phyloP scores from a whole-genome alignment of 1,140 invertebrate genomes.

The Drosophila lowei region DNA sequence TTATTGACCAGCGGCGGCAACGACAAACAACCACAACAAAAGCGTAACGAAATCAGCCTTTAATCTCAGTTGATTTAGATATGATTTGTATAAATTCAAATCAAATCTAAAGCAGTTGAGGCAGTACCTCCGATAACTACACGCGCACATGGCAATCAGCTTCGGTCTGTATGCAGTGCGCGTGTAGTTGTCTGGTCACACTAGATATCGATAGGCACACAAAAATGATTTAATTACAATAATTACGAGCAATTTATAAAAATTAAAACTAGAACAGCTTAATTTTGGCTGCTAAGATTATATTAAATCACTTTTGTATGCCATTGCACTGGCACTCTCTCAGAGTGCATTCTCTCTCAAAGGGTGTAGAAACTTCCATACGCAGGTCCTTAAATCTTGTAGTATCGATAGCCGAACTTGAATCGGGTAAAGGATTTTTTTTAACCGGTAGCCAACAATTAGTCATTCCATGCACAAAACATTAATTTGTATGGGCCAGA shows the following conservation, averaged over 20 bases:
- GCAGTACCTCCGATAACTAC: background rate
- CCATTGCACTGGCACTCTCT: background rate
- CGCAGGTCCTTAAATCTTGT: too few species aligned
- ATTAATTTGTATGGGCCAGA: too few species aligned
- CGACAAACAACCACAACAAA: conserved; percentile 62
- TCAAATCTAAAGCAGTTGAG: too few species aligned
- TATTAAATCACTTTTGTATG: background rate
- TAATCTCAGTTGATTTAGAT: too few species aligned
- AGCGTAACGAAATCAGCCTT: conserved; percentile 47
- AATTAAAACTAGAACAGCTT: background rate
- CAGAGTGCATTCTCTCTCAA: background rate
- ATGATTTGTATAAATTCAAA: too few species aligned
- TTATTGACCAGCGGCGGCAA: conserved; percentile 74
- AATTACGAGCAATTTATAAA: background rate
- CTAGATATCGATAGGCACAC: conserved; percentile 4
- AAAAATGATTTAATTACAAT: background rate
- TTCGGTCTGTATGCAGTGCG: background rate
- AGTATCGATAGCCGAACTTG: too few species aligned
- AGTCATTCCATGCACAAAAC: too few species aligned
- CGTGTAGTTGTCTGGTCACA: conserved; percentile 1
- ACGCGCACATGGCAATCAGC: conserved; percentile 2
- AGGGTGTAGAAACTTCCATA: too few species aligned
- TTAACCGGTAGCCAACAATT: too few species aligned
- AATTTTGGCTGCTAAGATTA: background rate
- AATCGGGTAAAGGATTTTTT: too few species aligned